These are phyloP conservation scores for Trematocara unimaculatum DNA, from an alignment of 2,113 vertebrate species.

Conservation along the genomic window DNA sequence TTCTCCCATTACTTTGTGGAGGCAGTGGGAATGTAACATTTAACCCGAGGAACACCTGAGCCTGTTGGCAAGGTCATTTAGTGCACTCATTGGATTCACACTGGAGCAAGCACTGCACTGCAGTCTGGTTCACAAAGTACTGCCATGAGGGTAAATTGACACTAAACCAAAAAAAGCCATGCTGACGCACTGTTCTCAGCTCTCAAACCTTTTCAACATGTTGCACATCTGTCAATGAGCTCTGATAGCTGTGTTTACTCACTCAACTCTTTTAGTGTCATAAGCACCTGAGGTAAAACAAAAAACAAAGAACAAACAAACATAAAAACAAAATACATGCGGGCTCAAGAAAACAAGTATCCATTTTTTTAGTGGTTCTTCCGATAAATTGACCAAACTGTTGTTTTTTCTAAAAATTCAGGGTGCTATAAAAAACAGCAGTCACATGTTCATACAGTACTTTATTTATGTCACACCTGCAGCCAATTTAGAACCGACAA, in stretches of 20 bases:
- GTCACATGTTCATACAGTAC: background rate
- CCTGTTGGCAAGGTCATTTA: background rate
- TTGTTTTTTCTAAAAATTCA: background rate
- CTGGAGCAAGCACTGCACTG: background rate
- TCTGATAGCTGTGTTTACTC: background rate
- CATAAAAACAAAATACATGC: background rate
- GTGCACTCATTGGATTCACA: background rate
- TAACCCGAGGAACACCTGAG: background rate
- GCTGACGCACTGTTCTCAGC: background rate
- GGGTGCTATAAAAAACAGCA: background rate
- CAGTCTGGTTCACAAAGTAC: background rate
- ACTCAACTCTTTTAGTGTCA: background rate
- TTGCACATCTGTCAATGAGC: background rate
- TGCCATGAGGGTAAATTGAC: background rate
- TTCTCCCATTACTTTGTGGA: background rate
- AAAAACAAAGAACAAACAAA: fast-evolving
- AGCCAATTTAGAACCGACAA: background rate
- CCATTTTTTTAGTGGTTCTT: background rate
- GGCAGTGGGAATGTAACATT: background rate
- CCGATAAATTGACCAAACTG: background rate
- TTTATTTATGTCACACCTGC: background rate
- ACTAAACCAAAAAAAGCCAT: background rate
- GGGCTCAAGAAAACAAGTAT: background rate
- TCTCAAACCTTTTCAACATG: background rate
- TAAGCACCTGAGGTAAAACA: background rate